Evolutionary conservation across 2,797 vertebrate genomes (phyloP), one percentile per base, ranked within the genome.

Genomic region (Fratercula arctica): DNA sequence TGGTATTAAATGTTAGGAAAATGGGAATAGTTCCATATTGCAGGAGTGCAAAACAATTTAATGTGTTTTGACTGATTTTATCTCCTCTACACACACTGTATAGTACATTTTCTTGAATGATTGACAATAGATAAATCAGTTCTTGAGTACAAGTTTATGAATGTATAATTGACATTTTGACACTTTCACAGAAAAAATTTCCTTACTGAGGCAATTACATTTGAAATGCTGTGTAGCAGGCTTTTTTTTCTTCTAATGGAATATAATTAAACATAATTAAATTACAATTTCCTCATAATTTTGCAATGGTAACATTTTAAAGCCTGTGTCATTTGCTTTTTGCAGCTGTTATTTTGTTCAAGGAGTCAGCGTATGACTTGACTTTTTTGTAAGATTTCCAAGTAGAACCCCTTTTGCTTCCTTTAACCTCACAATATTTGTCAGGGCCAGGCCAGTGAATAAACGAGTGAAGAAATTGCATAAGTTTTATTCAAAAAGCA

Each of bases 301-400:
- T 89, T 92, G 79, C 66, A 96, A 72, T 89, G 31, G 60, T 72
- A 48, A 80, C 41, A 84, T 92, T 89, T 96, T 89, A 64, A 85
- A 83, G 45, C 35, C 19, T 37, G 29, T 78, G 74, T 78, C 50
- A 88, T 91, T 88, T 82, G 25, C 35, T 83, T 89, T 90, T 72
- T 92, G 78, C 93, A 96, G 93, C 89, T 96, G 90, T 79, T 95
- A 93, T 83, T 97, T 95, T 91, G 68, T 68, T 95, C 75, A 77
- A 56, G 39, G 26, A 90, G 28, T 67, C 41, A 63, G 26, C 35
- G 51, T 24, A 60, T 67, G 59, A 89, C 68, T 89, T 89, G 84
- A 68, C 11, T 93, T 87, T 93, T 83, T 61, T 54, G 68, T 93
- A 83, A 85, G 41, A 67, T 80, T 95, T 96, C 75, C 78, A 93